Evolutionary conservation across 2,113 vertebrate species (phyloP).

Genomic region (Chlamydotis undulata): DNA sequence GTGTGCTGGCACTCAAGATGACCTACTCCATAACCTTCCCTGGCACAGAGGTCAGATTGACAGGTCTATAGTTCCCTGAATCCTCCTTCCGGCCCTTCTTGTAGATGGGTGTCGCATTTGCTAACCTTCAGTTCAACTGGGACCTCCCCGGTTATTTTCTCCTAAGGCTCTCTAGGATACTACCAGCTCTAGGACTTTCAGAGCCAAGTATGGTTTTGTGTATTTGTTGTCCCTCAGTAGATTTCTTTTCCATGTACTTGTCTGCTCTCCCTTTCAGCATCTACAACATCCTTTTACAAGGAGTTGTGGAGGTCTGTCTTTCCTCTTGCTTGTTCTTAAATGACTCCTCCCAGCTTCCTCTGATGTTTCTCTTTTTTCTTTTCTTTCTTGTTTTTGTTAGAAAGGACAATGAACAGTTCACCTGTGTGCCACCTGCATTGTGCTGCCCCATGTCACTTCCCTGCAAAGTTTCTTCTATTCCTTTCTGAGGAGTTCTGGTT

Average conservation of each 20-base stretch:
- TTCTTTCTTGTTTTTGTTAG: neutral
- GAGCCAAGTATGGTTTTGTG: neutral
- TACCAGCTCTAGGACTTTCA: neutral
- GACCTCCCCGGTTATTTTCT: neutral
- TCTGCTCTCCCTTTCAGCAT: neutral
- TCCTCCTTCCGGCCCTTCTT: no score
- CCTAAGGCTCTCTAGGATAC: neutral
- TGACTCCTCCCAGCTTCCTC: neutral
- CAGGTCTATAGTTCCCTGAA: no score
- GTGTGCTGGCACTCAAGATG: no score
- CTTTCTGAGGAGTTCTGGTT: neutral
- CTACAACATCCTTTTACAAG: neutral
- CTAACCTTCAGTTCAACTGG: no score
- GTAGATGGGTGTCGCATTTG: no score
- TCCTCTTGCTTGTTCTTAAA: neutral
- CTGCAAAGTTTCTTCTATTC: neutral
- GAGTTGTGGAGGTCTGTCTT: neutral
- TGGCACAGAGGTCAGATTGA: no score
- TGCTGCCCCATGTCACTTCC: neutral
- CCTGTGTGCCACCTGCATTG: neutral
- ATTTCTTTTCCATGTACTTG: neutral
- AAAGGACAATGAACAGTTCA: neutral
- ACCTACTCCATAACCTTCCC: no score
- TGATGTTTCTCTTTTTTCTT: neutral
- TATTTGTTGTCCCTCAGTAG: neutral